phyloP scores from a whole-genome alignment of 2,797 vertebrate species.

The Characodon lateralis region DNA sequence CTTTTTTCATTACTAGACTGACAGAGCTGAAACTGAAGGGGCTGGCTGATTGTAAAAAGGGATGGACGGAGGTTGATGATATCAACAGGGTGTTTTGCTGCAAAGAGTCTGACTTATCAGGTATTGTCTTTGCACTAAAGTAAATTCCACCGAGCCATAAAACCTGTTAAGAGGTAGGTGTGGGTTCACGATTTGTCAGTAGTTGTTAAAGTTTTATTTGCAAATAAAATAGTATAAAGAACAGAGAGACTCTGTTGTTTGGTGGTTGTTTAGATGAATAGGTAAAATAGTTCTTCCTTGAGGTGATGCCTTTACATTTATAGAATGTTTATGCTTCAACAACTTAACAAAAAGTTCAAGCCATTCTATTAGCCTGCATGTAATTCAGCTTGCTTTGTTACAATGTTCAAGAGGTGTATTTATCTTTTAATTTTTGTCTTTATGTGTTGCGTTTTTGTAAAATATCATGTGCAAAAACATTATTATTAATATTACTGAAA shows the following conservation, averaged over 20 bases:
- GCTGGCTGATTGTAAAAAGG: not conserved
- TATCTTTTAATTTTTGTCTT: not conserved
- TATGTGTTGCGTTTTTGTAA: not conserved
- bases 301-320: not conserved
- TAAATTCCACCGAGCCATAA: not conserved
- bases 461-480: no score
- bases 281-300: not conserved
- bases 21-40: constrained; percentile 51
- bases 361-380: not conserved
- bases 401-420: not conserved
- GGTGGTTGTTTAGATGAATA: not conserved
- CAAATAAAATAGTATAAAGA: not conserved
- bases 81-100: constrained; percentile 47
- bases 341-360: not conserved
- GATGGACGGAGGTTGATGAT: constrained; percentile 40
- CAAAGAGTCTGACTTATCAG: constrained; percentile 43
- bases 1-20: constrained; percentile 26
- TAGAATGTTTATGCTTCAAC: not conserved
- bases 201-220: not conserved
- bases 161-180: not conserved
- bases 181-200: not conserved
- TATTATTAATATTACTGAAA: no score
- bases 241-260: not conserved
- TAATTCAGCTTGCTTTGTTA: not conserved
- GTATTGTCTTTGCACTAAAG: constrained; percentile 27